A percentile compares a stretch with the other conserved stretches of the same genome.
Evolutionary conservation across 2,113 vertebrate genomes (phyloP).

Genomic region (Platysteira castanea): DNA sequence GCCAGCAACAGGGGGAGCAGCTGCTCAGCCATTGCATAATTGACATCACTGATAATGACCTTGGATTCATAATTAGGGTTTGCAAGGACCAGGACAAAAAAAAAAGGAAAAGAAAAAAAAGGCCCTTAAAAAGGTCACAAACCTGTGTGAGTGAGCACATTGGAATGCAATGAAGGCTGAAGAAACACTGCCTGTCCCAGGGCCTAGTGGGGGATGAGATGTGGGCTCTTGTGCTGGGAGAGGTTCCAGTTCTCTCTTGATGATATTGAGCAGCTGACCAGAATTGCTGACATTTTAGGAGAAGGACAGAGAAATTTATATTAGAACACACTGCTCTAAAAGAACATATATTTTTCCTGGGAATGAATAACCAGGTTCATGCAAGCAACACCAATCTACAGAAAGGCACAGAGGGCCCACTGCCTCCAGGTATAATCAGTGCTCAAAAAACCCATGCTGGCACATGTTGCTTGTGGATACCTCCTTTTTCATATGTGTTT

Average conservation of each 20-base stretch:
- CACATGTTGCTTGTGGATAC: neutral
- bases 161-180: neutral
- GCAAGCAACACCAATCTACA: neutral
- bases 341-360: neutral
- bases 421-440: neutral
- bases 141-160: neutral
- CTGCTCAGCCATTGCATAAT: conserved; percentile 40
- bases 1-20: conserved; percentile 55
- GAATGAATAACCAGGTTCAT: neutral
- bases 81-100: neutral
- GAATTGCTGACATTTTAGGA: neutral
- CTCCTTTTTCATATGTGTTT: neutral
- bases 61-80: conserved; percentile 40
- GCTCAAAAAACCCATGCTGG: neutral
- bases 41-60: neutral
- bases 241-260: neutral
- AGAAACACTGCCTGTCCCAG: neutral
- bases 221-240: neutral
- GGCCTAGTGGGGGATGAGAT: neutral
- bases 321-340: neutral
- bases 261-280: neutral
- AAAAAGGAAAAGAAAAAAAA: neutral
- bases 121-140: neutral
- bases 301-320: neutral
- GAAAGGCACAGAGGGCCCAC: neutral